Conservation (phyloP, 2,888 invertebrate species). For the Seira musarum region DNA sequence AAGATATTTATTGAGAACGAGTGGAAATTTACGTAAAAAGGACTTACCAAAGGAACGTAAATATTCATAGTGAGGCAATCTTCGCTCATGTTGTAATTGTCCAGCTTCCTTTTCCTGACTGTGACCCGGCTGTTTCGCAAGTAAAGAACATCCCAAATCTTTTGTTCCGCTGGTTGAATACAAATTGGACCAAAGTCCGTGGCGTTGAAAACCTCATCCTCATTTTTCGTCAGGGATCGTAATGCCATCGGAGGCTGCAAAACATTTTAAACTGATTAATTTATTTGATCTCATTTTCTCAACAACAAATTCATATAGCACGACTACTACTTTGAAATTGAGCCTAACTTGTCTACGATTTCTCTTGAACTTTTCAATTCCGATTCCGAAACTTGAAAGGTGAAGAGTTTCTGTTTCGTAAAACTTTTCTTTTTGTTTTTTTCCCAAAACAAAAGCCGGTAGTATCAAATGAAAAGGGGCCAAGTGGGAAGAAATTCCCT, state of each 20-base stretch:
- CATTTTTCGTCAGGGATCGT: constrained; percentile 56
- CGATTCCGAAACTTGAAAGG: too few relatives aligned
- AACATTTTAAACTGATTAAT: constrained; percentile 13
- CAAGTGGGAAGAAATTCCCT: not conserved
- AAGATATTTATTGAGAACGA: too few relatives aligned
- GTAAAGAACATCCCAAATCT: constrained; percentile 71
- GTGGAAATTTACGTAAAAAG: too few relatives aligned
- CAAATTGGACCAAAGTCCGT: constrained; percentile 71
- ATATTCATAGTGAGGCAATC: constrained; percentile 72
- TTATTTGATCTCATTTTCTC: not conserved
- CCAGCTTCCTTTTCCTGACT: constrained; percentile 69
- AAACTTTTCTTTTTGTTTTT: too few relatives aligned
- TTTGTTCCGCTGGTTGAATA: constrained; percentile 70
- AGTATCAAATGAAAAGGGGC: not conserved
- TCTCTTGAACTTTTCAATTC: too few relatives aligned
- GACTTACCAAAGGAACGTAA: constrained; percentile 71
- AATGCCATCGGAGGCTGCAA: constrained; percentile 70
- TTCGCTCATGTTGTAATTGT: constrained; percentile 71
- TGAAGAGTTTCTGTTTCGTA: too few relatives aligned
- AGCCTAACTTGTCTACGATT: too few relatives aligned
- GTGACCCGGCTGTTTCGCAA: constrained; percentile 60
- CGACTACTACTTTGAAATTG: too few relatives aligned
- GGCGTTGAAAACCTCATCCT: constrained; percentile 70
- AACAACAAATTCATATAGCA: not conserved
- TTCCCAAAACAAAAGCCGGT: too few relatives aligned